Evolutionary conservation across 2,888 invertebrate species (phyloP).

Genomic region (Germaria angustata): DNA sequence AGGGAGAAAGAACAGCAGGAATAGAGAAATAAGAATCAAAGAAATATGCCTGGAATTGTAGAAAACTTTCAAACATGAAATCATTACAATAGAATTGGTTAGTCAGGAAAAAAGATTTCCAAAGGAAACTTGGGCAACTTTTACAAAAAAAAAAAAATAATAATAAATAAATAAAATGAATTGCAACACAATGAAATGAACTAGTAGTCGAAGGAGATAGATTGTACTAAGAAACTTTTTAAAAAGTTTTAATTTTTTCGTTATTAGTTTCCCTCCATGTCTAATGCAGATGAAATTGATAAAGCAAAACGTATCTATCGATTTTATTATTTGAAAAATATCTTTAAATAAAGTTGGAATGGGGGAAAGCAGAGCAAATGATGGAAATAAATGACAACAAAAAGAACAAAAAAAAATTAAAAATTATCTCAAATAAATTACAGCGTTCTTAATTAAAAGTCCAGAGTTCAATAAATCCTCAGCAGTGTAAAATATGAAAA

Average conservation of each 20-base stretch:
- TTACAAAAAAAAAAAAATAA: constrained; percentile 46
- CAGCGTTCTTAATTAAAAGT: neutral
- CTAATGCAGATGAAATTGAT: constrained; percentile 49
- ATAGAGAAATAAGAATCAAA: neutral
- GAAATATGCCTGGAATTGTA: constrained; percentile 20
- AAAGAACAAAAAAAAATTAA: neutral
- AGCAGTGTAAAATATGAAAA: too few species aligned
- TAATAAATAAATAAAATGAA: constrained; percentile 65
- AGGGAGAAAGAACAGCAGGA: neutral
- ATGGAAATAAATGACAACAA: constrained; percentile 44
- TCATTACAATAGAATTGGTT: constrained; percentile 43
- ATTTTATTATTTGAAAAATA: constrained; percentile 37
- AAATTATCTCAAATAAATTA: neutral
- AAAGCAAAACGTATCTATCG: constrained; percentile 32
- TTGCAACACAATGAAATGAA: constrained; percentile 50
- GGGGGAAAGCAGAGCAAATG: neutral
- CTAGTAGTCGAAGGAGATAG: constrained; percentile 26
- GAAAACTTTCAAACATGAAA: constrained; percentile 61
- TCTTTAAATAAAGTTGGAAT: constrained; percentile 39
- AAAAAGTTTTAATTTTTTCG: constrained; percentile 48
- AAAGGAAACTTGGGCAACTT: constrained; percentile 58
- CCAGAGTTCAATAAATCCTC: constrained; percentile 5
- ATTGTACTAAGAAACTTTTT: constrained; percentile 23
- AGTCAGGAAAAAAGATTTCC: constrained; percentile 33
- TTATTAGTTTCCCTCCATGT: neutral